Base-by-base conservation (phyloP, 2,888 invertebrate genomes). In the Podotricha telesiphe region DNA sequence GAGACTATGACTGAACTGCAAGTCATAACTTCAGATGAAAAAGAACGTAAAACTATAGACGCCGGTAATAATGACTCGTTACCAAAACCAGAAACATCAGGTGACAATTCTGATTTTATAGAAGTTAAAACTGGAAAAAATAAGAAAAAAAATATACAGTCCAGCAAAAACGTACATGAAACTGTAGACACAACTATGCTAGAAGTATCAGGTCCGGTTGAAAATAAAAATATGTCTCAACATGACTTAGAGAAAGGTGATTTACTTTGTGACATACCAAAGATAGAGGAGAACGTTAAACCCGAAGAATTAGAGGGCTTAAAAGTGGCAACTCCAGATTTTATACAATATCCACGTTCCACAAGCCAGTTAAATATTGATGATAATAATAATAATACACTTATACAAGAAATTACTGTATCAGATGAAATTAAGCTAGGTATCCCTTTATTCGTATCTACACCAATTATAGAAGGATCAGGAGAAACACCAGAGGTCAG, bases 331-430 rank as follows among this genome's bases (percentile, higher is more conserved):
- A 77, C 82, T 22, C 88, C 92, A 37, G 89, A 90, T 73, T 75
- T 79, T 48, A 82, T 92, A 19, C 82, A 86, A 19, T 82, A 87
- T 55, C 85, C 89, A 48, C 81, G 88, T 59, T 86, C 91, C 15
- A 76, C 80, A 28, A 92, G 90, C 72, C 86, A 90, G 71, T 83
- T 86, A 70, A 68, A 80, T 13, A 86, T 88, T 65, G 76, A 81
- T 69, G 87, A 88, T 70, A 92, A 91, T 67, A 92, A 91, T 67
- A 92, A 90, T 61, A 91, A 88, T 68, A 88, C 80, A 51, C 58
- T 83, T 2, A 91, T 91, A 69, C 82, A 83, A 77, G 91, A 92
- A 80, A 79, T 91, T 42, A 77, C 77, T 37, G 70, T 77, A 64
- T 47, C 76, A 7, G 81, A 81, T 61, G 82, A 82, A 34, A 22